phyloP scores from a whole-genome alignment of 1,140 invertebrate genomes.

The Drosophila chauvacae region DNA sequence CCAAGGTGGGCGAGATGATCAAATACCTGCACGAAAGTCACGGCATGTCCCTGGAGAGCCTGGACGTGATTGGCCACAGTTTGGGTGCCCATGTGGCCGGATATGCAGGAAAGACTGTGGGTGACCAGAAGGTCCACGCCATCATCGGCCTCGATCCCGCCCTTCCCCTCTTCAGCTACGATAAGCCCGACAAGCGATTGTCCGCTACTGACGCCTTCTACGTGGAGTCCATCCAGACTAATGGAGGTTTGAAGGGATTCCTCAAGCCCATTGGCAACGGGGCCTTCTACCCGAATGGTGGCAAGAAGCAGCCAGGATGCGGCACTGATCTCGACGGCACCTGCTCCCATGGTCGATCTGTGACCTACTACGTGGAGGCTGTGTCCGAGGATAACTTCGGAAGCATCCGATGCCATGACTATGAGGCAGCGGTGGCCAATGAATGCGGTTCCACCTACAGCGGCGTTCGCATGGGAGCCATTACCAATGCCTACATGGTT shows the following conservation, averaged over 20 bases:
- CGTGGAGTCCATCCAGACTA: conserved; percentile 86
- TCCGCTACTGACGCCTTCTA: conserved; percentile 83
- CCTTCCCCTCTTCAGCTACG: conserved; percentile 76
- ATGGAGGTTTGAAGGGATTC: conserved; percentile 85
- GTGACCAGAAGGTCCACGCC: conserved; percentile 60
- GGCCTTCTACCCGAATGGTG: conserved; percentile 86
- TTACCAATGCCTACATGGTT: conserved; percentile 69
- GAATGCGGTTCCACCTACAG: conserved; percentile 70
- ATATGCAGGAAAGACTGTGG: conserved; percentile 84
- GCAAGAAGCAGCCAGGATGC: conserved; percentile 86
- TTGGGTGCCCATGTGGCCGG: conserved; percentile 86
- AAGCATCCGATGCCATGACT: conserved; percentile 57
- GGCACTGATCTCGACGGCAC: conserved; percentile 59
- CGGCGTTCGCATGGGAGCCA: conserved; percentile 81
- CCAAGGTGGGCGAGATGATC: conserved; percentile 78
- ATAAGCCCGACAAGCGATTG: conserved; percentile 71
- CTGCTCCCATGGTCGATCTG: conserved; percentile 85
- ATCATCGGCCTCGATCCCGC: conserved; percentile 85
- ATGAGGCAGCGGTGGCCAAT: conserved; percentile 59
- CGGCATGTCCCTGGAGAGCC: conserved; percentile 64
- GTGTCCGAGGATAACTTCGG: conserved; percentile 59
- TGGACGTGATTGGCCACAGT: conserved; percentile 83
- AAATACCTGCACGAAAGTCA: conserved; percentile 73
- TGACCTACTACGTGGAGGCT: conserved; percentile 86
- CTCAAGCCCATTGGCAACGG: conserved; percentile 84